These are phyloP conservation scores for Hydrochoerus hydrochaeris DNA, from an alignment of 2,113 vertebrate species.

Conservation along the genomic window DNA sequence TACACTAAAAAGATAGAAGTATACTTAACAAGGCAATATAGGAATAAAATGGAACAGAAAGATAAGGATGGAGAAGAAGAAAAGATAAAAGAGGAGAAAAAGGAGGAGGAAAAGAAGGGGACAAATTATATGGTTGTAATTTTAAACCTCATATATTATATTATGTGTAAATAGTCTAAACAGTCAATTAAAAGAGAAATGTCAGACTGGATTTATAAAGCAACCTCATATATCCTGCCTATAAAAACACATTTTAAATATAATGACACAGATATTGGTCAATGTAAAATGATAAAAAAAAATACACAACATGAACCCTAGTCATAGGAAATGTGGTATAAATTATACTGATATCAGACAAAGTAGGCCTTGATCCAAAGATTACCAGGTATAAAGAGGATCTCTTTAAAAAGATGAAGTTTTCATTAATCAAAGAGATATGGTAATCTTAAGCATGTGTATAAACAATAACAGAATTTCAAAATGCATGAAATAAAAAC, in stretches of 20 bases:
- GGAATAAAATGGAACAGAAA: not conserved
- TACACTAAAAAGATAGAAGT: not conserved
- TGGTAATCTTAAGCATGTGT: not conserved
- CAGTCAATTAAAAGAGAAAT: constrained; percentile 24
- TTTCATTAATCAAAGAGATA: not conserved
- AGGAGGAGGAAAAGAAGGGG: not conserved
- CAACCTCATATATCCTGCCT: not conserved
- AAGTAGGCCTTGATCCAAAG: not conserved
- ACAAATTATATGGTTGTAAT: not conserved
- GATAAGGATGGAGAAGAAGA: not conserved
- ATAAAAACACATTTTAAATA: not conserved
- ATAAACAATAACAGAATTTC: not conserved
- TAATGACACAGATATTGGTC: not conserved
- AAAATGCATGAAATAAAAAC: not conserved
- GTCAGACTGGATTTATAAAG: constrained; percentile 14
- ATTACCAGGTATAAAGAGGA: not conserved
- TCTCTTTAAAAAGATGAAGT: not conserved
- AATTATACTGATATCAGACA: not conserved
- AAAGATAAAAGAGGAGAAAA: not conserved
- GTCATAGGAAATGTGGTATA: not conserved
- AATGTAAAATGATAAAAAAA: not conserved
- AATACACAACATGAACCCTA: not conserved
- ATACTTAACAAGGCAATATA: not conserved
- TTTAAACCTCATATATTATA: constrained; percentile 22
- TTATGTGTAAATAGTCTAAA: constrained; percentile 46